phyloP scores from a whole-genome alignment of 2,888 invertebrate species.

The Caenorhabditis sp. region DNA sequence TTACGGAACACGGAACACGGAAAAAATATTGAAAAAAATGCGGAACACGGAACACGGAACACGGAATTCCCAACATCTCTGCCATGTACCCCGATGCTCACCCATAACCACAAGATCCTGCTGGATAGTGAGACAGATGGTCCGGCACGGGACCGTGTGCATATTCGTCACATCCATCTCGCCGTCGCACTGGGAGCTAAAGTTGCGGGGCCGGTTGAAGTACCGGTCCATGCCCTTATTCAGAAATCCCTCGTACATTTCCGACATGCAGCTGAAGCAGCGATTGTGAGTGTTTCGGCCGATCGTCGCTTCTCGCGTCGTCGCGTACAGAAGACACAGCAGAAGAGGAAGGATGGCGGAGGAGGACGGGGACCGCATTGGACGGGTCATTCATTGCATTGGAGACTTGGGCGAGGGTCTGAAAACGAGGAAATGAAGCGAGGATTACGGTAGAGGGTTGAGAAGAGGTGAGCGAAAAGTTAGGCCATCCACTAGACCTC shows the following conservation, averaged over 20 bases:
- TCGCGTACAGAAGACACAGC: no score
- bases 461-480: neutral
- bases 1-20: no score
- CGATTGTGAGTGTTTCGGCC: slow-evolving; percentile 61
- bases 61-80: no score
- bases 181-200: slow-evolving; percentile 75
- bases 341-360: slow-evolving; percentile 1
- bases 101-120: slow-evolving; percentile 77
- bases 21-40: no score
- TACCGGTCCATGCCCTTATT: slow-evolving; percentile 69
- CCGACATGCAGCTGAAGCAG: slow-evolving; percentile 77
- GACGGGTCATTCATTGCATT: slow-evolving; percentile 45
- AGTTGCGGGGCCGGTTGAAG: slow-evolving; percentile 76
- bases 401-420: slow-evolving; percentile 9
- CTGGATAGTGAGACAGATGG: slow-evolving; percentile 77
- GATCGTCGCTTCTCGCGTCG: slow-evolving; percentile 6
- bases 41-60: no score
- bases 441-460: neutral
- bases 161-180: slow-evolving; percentile 63
- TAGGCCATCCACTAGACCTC: no score
- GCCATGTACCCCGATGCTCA: no score
- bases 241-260: slow-evolving; percentile 73
- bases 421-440: neutral
- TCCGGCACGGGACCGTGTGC: slow-evolving; percentile 70
- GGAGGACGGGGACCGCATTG: slow-evolving; percentile 12